Base-by-base conservation (phyloP, 2,797 vertebrate genomes). In the Dendrocincla fuliginosa region DNA sequence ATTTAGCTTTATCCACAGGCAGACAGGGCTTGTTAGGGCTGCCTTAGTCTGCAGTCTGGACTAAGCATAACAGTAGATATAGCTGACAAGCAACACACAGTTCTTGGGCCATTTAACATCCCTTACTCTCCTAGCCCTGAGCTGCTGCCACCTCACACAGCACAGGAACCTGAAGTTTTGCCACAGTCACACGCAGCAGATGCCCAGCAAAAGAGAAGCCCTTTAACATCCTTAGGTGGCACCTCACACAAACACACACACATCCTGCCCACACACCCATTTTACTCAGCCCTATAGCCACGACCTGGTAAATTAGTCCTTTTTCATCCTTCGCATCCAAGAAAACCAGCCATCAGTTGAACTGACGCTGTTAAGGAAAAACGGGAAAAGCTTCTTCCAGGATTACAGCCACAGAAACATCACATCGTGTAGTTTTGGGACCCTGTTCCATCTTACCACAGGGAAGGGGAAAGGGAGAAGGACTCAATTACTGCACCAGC, bases 1-100 rank as follows among this genome's bases (percentile, higher is more conserved):
- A 89, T 90, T 91, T 79, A 96, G 87, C 52, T 78, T 71, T 39
- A 47, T 20, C 23, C 59, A 68, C 71, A 60, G 55, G 64, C 93
- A 68, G 92, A 42, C 71, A 49, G 73, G 60, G 52, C 90, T 67
- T 57, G 83, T 70, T 85, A 79, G 64, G 42, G 39, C 55, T 80
- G 91, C 95, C 91, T 83, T 25, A 63, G 94, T 69, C 90, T 87
- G 73, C 39, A 47, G 28, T 3, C 75, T 10, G 49, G 42, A 70
- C 74, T 79, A 84, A 90, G 90, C 83, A 68, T 56, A 91, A 19
- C 22, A 44, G 25, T 3, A 53, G 35, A 39, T 14, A 10, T 2
- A 41, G 9, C 8, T 16, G 33, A 57, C 0, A 3, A 30, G n/a
- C n/a, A 82, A 10, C 28, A 44, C 67, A 4, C 6, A 11, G 22